Percentiles rank a stretch among this genome's conserved stretches.
Conservation (phyloP, 1,140 invertebrate species). For the Kradibia gibbosae region DNA sequence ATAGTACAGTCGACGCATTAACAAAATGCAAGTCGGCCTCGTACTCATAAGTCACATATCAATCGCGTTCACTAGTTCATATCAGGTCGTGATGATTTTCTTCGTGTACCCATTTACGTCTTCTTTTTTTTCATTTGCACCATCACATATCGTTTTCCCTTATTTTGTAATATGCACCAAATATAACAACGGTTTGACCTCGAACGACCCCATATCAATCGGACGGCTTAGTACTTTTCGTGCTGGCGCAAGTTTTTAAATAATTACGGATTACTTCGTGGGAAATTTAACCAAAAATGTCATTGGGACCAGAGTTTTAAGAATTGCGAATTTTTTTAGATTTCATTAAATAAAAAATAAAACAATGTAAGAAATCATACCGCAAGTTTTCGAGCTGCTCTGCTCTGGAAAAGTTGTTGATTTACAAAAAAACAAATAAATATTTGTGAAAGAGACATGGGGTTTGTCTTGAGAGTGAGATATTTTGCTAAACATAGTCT, state of each 20-base stretch:
- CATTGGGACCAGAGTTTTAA: too few relatives aligned
- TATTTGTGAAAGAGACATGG: constrained; percentile 22
- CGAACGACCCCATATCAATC: neutral
- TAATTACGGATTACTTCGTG: neutral
- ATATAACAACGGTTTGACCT: neutral
- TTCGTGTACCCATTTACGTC: neutral
- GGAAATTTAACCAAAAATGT: neutral
- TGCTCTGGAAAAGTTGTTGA: constrained; percentile 27
- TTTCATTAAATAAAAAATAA: neutral
- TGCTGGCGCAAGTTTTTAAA: neutral
- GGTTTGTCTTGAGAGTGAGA: constrained; percentile 47
- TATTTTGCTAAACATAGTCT: constrained; percentile 43
- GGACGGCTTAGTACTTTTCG: neutral
- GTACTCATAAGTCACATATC: neutral
- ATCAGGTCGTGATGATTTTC: neutral
- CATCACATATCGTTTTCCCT: neutral
- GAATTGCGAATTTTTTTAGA: neutral
- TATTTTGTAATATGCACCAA: neutral
- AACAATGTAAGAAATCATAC: neutral
- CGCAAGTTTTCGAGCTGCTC: constrained; percentile 21
- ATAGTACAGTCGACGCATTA: neutral
- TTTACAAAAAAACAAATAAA: constrained; percentile 10
- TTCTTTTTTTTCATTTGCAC: neutral
- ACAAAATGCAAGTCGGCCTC: neutral
- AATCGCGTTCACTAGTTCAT: neutral